Conservation (phyloP, 2,888 invertebrate genomes). For the Drosophila seclusa region DNA sequence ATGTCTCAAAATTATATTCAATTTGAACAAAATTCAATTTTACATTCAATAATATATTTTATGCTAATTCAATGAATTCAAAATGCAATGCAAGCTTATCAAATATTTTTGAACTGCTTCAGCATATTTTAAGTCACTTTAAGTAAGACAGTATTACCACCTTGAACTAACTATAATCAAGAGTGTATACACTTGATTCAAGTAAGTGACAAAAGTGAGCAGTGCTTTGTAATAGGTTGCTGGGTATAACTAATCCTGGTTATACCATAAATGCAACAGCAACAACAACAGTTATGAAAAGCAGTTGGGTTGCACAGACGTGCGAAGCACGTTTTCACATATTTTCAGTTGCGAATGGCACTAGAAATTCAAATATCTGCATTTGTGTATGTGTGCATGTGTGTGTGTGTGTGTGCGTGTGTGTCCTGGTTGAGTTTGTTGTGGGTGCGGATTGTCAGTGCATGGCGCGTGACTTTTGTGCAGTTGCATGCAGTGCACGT, state of each 20-base stretch:
- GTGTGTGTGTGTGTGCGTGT: constrained; percentile 4
- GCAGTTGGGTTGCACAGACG: constrained; percentile 42
- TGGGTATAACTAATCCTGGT: constrained; percentile 5
- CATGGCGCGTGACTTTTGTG: constrained; percentile 75
- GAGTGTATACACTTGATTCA: not conserved
- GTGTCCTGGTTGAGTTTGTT: constrained; percentile 19
- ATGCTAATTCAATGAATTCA: not conserved
- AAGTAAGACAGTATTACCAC: not conserved
- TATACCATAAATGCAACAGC: not conserved
- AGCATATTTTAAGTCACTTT: not conserved
- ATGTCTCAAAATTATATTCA: not conserved
- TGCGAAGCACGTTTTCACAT: constrained; percentile 65
- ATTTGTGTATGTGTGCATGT: constrained; percentile 10
- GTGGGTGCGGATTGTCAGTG: constrained; percentile 38
- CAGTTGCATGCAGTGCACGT: constrained; percentile 75
- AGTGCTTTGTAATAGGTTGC: not conserved
- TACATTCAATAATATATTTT: not conserved
- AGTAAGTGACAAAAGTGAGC: not conserved
- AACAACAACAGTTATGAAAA: constrained; percentile 12
- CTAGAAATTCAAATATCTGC: constrained; percentile 24
- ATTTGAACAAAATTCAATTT: not conserved
- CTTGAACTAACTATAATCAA: not conserved
- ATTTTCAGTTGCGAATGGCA: constrained; percentile 51
- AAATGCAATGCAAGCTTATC: not conserved
- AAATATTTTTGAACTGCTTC: not conserved